Evolutionary conservation across 2,888 invertebrate genomes (phyloP).

Genomic region (Flexamia atlantica): DNA sequence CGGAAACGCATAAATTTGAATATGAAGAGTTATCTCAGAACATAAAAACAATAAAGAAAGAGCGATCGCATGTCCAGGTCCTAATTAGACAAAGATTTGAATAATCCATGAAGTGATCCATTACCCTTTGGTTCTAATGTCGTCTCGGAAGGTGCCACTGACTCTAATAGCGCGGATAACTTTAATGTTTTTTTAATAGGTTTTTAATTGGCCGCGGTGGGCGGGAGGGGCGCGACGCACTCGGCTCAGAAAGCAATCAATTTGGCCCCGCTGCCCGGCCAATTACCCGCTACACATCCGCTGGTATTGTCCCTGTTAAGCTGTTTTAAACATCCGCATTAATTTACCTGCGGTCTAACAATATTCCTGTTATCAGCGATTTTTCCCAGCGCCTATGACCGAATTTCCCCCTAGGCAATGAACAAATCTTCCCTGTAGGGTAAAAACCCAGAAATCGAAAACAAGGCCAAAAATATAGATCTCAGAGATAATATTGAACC

Average conservation of each 20-base stretch:
- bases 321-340: slow-evolving; percentile 45
- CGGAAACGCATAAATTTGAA: slow-evolving; percentile 40
- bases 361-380: neutral
- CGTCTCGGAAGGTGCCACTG: neutral
- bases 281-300: slow-evolving; percentile 46
- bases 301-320: slow-evolving; percentile 41
- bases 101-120: slow-evolving; percentile 42
- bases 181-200: slow-evolving; percentile 57
- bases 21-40: slow-evolving; percentile 19
- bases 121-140: neutral
- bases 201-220: slow-evolving; percentile 48
- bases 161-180: slow-evolving; percentile 52
- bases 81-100: slow-evolving; percentile 40
- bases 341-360: slow-evolving; percentile 37
- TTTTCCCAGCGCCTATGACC: too few relatives aligned
- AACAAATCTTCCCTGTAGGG: too few relatives aligned
- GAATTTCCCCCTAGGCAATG: too few relatives aligned
- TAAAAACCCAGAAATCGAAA: too few relatives aligned
- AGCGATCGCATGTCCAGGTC: slow-evolving; percentile 9
- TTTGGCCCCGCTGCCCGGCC: slow-evolving; percentile 26
- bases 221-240: slow-evolving; percentile 15
- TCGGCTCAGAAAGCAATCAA: slow-evolving; percentile 32
- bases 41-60: slow-evolving; percentile 42
- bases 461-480: too few relatives aligned
- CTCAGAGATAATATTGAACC: too few relatives aligned